A percentile compares a stretch with the other conserved stretches of the same genome.
phyloP scores from a whole-genome alignment of 2,797 vertebrate species.

The Sebastes minor region DNA sequence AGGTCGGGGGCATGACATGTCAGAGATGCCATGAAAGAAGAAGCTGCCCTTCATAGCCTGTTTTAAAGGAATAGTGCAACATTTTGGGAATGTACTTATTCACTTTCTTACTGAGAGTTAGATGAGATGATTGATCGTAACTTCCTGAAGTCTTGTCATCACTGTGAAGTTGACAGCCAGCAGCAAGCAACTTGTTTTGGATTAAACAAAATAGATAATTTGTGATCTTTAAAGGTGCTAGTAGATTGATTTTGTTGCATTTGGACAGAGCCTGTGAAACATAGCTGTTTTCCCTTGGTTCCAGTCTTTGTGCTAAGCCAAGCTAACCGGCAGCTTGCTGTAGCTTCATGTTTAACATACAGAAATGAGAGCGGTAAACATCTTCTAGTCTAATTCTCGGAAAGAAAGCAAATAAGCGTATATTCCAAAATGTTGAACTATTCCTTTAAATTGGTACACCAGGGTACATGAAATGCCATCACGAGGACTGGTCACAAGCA shows the following conservation, averaged over 20 bases:
- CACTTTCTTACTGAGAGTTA: not conserved
- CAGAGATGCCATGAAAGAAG: not conserved
- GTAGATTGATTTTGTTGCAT: not conserved
- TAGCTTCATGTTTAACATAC: not conserved
- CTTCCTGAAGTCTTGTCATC: not conserved
- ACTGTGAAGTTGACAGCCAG: not conserved
- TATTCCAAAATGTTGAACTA: not conserved
- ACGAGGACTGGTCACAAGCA: not conserved
- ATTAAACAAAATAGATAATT: not conserved
- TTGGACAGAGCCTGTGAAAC: not conserved
- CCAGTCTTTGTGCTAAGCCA: not conserved
- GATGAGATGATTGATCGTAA: not conserved
- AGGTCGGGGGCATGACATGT: not conserved
- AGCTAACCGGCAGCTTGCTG: not conserved
- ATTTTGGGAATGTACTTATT: not conserved
- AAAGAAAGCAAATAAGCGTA: not conserved
- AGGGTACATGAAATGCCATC: not conserved
- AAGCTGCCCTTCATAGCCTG: not conserved
- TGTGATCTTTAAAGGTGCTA: not conserved
- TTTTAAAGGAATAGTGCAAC: not conserved
- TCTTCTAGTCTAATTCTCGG: not conserved
- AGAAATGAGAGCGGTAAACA: too few species aligned
- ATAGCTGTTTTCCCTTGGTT: not conserved
- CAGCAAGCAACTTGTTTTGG: not conserved
- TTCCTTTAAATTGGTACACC: not conserved